phyloP scores from a whole-genome alignment of 2,797 vertebrate genomes.

The Helicolenus hilgendorfi region DNA sequence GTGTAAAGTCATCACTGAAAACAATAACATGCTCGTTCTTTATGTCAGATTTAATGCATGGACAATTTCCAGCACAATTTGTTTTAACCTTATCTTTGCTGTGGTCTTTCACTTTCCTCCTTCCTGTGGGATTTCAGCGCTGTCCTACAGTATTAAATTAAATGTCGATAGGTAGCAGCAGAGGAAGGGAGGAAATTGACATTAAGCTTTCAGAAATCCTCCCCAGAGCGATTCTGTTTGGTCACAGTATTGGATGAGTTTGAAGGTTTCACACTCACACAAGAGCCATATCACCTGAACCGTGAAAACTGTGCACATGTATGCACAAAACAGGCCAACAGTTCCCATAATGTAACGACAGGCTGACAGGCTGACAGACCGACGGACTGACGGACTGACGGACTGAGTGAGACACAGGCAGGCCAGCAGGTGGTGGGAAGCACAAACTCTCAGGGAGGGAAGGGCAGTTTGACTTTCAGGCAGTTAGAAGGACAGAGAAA shows the following conservation, averaged over 20 bases:
- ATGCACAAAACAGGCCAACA: neutral
- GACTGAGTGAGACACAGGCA: neutral
- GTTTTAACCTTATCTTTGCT: constrained; percentile 26
- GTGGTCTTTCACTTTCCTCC: constrained; percentile 5
- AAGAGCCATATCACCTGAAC: neutral
- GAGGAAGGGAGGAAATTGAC: constrained; percentile 44
- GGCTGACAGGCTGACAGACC: neutral
- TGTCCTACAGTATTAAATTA: constrained; percentile 46
- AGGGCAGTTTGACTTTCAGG: constrained; percentile 46
- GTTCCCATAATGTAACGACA: neutral
- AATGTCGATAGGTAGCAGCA: constrained; percentile 43
- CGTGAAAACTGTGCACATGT: neutral
- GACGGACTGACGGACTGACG: neutral
- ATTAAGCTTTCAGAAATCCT: constrained; percentile 57
- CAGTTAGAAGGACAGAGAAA: constrained; percentile 21
- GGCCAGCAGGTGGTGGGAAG: constrained; percentile 45
- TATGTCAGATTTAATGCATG: constrained; percentile 33
- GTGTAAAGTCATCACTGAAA: neutral
- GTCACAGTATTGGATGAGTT: constrained; percentile 25
- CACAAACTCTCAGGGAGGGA: constrained; percentile 31
- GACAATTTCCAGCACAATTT: constrained; percentile 19
- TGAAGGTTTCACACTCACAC: constrained; percentile 5
- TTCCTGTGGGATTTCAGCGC: constrained; percentile 22
- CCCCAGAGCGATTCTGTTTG: constrained; percentile 40
- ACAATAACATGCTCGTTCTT: constrained; percentile 4